Percentiles rank a stretch among this genome's conserved stretches.
phyloP scores from a whole-genome alignment of 2,797 vertebrate genomes.

The Lateolabrax maculatus region DNA sequence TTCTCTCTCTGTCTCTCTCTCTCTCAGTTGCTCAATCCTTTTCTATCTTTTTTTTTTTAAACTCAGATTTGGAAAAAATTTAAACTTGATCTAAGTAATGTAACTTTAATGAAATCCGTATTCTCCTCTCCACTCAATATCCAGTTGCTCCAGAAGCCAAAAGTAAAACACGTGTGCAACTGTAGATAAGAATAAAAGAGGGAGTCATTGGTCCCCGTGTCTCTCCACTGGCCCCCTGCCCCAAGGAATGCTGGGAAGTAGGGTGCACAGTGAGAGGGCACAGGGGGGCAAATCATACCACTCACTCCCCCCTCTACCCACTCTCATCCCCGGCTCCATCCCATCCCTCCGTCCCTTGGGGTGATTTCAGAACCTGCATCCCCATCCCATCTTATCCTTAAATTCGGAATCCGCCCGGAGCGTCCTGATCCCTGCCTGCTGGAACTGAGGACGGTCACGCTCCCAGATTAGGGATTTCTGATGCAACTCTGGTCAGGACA shows the following conservation, averaged over 20 bases:
- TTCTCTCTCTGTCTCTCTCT: neutral
- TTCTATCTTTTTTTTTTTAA: neutral
- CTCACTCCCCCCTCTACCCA: slow-evolving; percentile 11
- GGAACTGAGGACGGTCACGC: slow-evolving; percentile 80
- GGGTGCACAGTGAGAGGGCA: slow-evolving; percentile 29
- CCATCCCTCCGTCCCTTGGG: slow-evolving; percentile 56
- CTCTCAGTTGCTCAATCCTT: neutral
- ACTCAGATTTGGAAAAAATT: neutral
- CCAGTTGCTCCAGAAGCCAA: neutral
- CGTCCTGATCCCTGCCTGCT: slow-evolving; percentile 76
- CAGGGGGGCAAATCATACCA: slow-evolving; percentile 33
- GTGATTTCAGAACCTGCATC: slow-evolving; percentile 67
- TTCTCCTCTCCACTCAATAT: neutral
- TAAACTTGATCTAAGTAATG: neutral
- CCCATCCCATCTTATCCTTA: slow-evolving; percentile 76
- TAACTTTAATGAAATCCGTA: neutral
- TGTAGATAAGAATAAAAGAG: slow-evolving; percentile 2
- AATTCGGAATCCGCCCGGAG: slow-evolving; percentile 78
- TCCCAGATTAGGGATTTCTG: slow-evolving; percentile 79
- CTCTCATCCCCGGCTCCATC: slow-evolving; percentile 47
- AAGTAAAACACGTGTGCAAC: slow-evolving; percentile 6
- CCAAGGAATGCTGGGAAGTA: slow-evolving; percentile 53
- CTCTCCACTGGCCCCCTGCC: slow-evolving; percentile 16
- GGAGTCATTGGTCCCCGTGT: neutral
- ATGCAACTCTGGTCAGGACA: slow-evolving; percentile 72